These are phyloP conservation scores for Pterophyllum scalare DNA, from an alignment of 2,113 vertebrate genomes.

Conservation along the genomic window DNA sequence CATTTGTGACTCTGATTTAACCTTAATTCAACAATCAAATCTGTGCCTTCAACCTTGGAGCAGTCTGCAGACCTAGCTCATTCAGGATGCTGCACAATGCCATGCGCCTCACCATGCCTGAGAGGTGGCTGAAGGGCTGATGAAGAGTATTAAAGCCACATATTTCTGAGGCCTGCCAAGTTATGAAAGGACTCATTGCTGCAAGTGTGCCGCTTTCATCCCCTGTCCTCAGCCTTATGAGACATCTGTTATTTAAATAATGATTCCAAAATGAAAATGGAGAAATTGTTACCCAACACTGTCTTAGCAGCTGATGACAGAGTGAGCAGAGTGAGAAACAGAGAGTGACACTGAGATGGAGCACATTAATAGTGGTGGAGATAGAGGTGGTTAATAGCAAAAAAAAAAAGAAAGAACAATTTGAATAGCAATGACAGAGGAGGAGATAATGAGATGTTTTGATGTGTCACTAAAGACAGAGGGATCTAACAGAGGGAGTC, in stretches of 20 bases:
- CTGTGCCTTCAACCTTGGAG: not conserved
- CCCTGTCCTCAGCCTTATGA: conserved; percentile 59
- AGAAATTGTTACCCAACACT: conserved; percentile 66
- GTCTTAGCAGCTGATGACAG: conserved; percentile 61
- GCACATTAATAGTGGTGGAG: conserved; percentile 28
- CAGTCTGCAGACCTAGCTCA: not conserved
- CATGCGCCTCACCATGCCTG: conserved; percentile 4
- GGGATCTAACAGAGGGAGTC: conserved; percentile 76
- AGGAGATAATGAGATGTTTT: conserved; percentile 82
- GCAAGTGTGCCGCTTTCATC: conserved; percentile 47
- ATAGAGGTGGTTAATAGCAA: conserved; percentile 62
- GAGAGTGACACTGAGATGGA: conserved; percentile 44
- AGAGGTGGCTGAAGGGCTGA: conserved; percentile 31
- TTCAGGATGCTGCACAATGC: conserved; percentile 24
- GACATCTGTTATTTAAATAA: conserved; percentile 77
- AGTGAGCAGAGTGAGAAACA: conserved; percentile 43
- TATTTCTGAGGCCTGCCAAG: conserved; percentile 62
- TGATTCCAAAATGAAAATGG: conserved; percentile 65
- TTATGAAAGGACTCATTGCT: conserved; percentile 63
- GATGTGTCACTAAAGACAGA: conserved; percentile 78
- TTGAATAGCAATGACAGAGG: conserved; percentile 74
- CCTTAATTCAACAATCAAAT: conserved; percentile 5
- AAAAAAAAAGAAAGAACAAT: conserved; percentile 50
- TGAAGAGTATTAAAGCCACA: conserved; percentile 50
- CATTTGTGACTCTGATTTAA: not conserved